Conservation (phyloP, 2,113 vertebrate genomes). For the Pterophyllum scalare region DNA sequence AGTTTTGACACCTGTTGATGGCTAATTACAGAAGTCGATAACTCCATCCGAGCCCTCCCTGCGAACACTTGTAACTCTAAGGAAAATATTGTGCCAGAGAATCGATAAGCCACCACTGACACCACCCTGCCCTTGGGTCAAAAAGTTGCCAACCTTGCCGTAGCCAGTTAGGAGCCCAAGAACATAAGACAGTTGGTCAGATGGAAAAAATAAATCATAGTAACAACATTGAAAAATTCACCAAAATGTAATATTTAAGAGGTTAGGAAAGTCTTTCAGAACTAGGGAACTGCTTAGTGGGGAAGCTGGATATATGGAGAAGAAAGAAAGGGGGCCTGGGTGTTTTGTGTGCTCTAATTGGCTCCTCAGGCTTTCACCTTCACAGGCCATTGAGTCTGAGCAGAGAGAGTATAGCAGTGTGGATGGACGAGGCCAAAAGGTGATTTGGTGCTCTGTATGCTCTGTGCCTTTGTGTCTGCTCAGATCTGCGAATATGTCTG, state of each 20-base stretch:
- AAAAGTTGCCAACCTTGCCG: background rate
- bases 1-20: background rate
- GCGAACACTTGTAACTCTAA: conserved; percentile 15
- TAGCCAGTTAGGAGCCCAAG: background rate
- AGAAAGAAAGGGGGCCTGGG: background rate
- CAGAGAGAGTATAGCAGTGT: conserved; percentile 14
- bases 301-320: background rate
- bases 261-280: background rate
- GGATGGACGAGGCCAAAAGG: conserved; percentile 49
- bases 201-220: background rate
- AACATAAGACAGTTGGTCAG: background rate
- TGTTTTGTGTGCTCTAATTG: conserved; percentile 63
- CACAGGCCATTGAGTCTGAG: conserved; percentile 54
- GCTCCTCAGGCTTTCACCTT: conserved; percentile 69
- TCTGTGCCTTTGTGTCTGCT: conserved; percentile 18
- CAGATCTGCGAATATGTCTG: background rate
- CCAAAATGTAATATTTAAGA: conserved; percentile 3
- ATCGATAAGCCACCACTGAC: conserved; percentile 27
- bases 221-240: background rate
- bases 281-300: background rate
- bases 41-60: background rate
- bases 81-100: conserved; percentile 31
- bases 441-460: conserved; percentile 26
- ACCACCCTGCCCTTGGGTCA: background rate
- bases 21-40: conserved; percentile 5